phyloP scores from a whole-genome alignment of 2,113 vertebrate species.

The Ranitomeya variabilis region DNA sequence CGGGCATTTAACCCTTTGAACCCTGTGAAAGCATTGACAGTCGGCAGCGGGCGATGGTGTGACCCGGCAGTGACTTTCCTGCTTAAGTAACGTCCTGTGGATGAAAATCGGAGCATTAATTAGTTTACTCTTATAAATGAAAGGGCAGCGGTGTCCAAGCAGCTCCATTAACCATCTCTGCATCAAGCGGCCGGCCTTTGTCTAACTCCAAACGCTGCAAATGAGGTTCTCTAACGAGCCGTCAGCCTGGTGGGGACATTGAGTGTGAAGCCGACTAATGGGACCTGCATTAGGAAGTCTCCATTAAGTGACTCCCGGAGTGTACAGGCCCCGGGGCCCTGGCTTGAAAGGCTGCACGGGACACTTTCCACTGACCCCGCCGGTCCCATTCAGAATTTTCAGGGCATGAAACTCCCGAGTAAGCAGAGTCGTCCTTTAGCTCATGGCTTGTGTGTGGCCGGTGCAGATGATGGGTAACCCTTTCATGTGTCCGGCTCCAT shows the following conservation, averaged over 20 bases:
- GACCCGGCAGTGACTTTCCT: background rate
- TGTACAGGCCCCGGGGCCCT: background rate
- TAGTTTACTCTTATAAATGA: slow-evolving; percentile 41
- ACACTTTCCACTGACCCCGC: slow-evolving; percentile 31
- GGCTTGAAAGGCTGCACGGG: background rate
- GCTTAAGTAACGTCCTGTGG: background rate
- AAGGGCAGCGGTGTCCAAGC: background rate
- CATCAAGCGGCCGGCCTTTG: slow-evolving; percentile 36
- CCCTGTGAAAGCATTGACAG: background rate
- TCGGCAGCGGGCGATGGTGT: background rate
- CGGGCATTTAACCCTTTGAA: background rate
- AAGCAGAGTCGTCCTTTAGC: background rate
- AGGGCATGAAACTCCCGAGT: slow-evolving; percentile 51
- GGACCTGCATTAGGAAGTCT: slow-evolving; percentile 44
- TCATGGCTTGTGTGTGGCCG: background rate
- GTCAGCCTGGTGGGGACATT: slow-evolving; percentile 44
- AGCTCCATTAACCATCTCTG: slow-evolving; percentile 30
- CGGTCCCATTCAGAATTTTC: slow-evolving; percentile 48
- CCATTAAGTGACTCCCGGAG: slow-evolving; percentile 39
- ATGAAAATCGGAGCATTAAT: slow-evolving; percentile 21
- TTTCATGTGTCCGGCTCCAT: background rate
- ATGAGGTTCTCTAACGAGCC: slow-evolving; percentile 53
- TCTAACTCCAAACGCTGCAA: slow-evolving; percentile 17
- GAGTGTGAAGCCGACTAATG: slow-evolving; percentile 51
- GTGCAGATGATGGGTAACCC: background rate